A percentile compares a stretch with the other conserved stretches of the same genome.
phyloP scores from a whole-genome alignment of 2,113 vertebrate species.

The Platycercus adscitus region DNA sequence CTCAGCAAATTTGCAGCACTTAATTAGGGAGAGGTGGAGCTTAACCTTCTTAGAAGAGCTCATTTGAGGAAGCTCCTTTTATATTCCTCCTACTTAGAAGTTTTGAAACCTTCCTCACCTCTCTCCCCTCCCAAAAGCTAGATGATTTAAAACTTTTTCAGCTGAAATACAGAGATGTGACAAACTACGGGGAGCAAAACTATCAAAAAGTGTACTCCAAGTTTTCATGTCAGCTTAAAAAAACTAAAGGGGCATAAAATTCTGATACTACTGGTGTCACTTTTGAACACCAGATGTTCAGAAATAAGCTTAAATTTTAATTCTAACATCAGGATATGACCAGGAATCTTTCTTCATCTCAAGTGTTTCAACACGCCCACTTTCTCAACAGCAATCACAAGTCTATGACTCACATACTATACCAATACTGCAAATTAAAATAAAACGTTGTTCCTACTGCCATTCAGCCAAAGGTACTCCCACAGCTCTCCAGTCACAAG shows the following conservation, averaged over 20 bases:
- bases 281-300: background rate
- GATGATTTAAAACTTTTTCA: background rate
- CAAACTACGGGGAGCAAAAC: background rate
- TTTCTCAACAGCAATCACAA: slow-evolving; percentile 11
- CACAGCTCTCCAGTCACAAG: slow-evolving; percentile 37
- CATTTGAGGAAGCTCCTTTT: background rate
- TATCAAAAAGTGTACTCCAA: background rate
- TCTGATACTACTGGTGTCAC: background rate
- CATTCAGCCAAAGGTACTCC: background rate
- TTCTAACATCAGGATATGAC: background rate
- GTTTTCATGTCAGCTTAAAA: background rate
- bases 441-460: background rate
- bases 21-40: background rate
- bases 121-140: background rate
- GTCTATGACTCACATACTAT: slow-evolving; percentile 18
- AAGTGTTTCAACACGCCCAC: slow-evolving; percentile 8
- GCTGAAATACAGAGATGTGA: background rate
- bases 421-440: background rate
- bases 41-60: background rate
- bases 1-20: background rate
- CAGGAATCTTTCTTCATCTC: background rate
- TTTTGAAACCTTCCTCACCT: background rate
- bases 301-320: background rate
- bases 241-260: background rate
- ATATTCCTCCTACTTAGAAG: background rate